These are phyloP conservation scores for Nesospiza acunhae DNA, from an alignment of 2,113 vertebrate species.

Conservation along the genomic window DNA sequence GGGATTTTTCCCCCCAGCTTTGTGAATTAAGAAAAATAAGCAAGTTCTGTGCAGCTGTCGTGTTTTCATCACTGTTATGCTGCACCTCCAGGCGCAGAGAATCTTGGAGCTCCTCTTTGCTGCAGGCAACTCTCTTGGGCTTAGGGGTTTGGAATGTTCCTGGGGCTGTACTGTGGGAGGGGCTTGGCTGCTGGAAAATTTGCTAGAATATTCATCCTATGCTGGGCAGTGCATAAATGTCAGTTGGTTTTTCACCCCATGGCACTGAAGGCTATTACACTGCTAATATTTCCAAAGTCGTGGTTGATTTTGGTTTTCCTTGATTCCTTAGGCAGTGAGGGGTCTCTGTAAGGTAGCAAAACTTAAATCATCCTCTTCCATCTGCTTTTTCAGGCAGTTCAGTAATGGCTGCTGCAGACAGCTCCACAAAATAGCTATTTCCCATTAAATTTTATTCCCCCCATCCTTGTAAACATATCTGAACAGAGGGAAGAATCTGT, in stretches of 20 bases:
- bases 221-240: neutral
- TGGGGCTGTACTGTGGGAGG: neutral
- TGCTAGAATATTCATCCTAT: neutral
- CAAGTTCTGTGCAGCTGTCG: accelerated
- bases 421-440: neutral
- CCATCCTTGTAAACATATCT: neutral
- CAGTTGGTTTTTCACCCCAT: neutral
- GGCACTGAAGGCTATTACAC: neutral
- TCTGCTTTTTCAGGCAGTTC: neutral
- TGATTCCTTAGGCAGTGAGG: neutral
- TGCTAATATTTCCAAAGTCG: neutral
- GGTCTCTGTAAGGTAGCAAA: neutral
- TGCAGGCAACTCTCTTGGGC: neutral
- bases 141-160: neutral
- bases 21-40: neutral
- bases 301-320: neutral
- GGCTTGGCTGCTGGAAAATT: neutral
- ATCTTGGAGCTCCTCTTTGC: neutral
- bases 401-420: neutral
- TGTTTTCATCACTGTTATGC: neutral
- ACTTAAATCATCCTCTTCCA: neutral
- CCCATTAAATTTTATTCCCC: neutral
- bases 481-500: neutral
- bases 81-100: neutral
- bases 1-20: accelerated